Base-by-base conservation (phyloP, 2,113 vertebrate genomes). In the Mastomys natalensis region DNA sequence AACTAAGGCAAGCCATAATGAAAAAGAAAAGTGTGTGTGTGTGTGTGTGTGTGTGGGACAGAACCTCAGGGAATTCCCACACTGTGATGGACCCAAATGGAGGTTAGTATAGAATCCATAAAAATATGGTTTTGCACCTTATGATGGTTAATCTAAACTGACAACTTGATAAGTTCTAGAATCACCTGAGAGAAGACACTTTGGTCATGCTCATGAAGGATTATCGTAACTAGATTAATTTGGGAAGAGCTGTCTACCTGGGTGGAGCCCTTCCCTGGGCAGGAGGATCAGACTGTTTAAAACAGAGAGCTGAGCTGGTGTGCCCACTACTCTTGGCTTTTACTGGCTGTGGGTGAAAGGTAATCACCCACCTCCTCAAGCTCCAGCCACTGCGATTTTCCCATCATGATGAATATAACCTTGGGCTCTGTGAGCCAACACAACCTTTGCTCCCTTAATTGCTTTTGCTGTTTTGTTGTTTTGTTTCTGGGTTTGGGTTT, bases 11-110 rank as follows among this genome's bases (percentile, higher is more conserved):
- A 80, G 26, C 72, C 51, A 64, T 21, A 13, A 48, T 73, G 74
- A 78, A 66, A 92, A 95, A 80, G 60, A 93, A 93, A 91, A 34
- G 3, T 24, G 51, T n/a, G 78, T 55, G 78, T 80, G 48, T 53
- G 74, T 77, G 74, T 48, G 45, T 48, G 74, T 77, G 74, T 77
- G 74, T 78, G 76, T 78, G 45, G 37, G 3, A 1, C 13, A 45
- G 31, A 11, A 72, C 72, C 76, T 26, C n/a, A 40, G 89, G 90
- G 22, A 17, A 24, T 29, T 48, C 24, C 6, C 55, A 64, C 53
- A 45, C 5, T 45, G 68, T 24, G 21, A 68, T 84, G 21, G 48
- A 11, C 34, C 60, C 55, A 77, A 73, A 66, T 8, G 80, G 24
- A 62, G 43, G 34, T 94, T 31, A 73, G 26, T 48, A 55, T 40